phyloP scores from a whole-genome alignment of 2,797 vertebrate genomes.

The Peromyscus melanophrys region DNA sequence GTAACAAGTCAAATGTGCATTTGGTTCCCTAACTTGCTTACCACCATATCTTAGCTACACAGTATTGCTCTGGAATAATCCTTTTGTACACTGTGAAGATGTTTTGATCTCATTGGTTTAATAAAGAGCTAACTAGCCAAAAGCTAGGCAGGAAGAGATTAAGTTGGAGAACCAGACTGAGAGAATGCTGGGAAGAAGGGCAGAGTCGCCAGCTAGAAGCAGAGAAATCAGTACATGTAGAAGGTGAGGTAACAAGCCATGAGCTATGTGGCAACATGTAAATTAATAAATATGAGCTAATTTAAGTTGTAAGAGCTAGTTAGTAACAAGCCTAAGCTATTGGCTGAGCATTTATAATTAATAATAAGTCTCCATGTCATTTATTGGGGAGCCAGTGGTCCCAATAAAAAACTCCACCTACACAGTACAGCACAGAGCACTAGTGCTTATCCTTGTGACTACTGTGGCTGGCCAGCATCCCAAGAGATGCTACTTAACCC shows the following conservation, averaged over 20 bases:
- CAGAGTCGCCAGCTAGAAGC: background rate
- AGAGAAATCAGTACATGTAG: background rate
- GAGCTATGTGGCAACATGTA: background rate
- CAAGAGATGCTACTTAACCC: background rate
- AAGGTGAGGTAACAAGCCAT: background rate
- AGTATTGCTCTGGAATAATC: background rate
- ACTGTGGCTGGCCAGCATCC: background rate
- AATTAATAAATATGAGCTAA: background rate
- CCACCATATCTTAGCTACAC: background rate
- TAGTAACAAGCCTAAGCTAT: background rate
- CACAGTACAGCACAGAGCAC: background rate
- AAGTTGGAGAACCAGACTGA: background rate
- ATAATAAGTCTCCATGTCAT: background rate
- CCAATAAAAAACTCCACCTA: background rate
- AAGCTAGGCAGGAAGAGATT: background rate
- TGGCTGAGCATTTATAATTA: background rate
- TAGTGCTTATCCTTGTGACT: background rate
- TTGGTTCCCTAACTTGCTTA: background rate
- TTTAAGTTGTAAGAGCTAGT: background rate
- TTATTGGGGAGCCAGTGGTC: background rate
- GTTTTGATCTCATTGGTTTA: background rate
- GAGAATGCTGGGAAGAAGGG: background rate
- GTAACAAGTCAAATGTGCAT: background rate
- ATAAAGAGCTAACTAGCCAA: background rate
- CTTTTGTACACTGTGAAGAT: background rate